Conservation (phyloP, 2,888 invertebrate species). For the Hyposoter didymator region DNA sequence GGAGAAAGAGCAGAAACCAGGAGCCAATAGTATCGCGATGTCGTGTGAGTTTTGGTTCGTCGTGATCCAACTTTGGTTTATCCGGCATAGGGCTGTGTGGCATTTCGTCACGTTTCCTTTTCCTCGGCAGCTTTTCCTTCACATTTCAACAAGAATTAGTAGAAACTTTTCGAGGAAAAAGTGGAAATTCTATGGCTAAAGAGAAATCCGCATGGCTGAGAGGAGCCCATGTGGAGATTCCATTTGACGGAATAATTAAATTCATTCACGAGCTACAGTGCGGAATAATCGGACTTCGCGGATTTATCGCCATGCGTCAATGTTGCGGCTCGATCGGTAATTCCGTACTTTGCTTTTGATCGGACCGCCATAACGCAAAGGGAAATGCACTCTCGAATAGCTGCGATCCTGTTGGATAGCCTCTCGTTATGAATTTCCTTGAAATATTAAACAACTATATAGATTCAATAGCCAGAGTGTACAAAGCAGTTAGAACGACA, state of each 20-base stretch:
- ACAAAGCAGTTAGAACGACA: background rate
- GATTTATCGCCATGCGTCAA: background rate
- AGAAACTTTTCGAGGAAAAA: background rate
- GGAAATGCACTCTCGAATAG: background rate
- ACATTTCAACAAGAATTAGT: background rate
- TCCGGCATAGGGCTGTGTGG: background rate
- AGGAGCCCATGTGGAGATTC: background rate
- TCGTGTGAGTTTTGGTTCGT: conserved; percentile 54
- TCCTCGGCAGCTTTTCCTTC: background rate
- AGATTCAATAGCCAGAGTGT: background rate
- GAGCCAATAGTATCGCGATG: conserved; percentile 60
- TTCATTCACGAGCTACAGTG: background rate
- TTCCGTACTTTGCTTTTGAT: conserved; percentile 17
- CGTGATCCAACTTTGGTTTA: conserved; percentile 53
- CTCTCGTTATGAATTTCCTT: conserved; percentile 39
- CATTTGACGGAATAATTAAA: background rate
- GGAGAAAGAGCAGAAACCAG: background rate
- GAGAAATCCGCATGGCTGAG: background rate
- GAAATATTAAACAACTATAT: conserved; percentile 36
- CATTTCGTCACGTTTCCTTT: background rate
- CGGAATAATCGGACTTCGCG: background rate
- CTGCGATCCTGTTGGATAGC: conserved; percentile 2
- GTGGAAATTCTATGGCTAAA: background rate
- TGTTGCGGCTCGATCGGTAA: background rate
- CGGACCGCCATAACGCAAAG: background rate